phyloP scores from a whole-genome alignment of 2,888 invertebrate genomes.

The Crossocerus cetratus region DNA sequence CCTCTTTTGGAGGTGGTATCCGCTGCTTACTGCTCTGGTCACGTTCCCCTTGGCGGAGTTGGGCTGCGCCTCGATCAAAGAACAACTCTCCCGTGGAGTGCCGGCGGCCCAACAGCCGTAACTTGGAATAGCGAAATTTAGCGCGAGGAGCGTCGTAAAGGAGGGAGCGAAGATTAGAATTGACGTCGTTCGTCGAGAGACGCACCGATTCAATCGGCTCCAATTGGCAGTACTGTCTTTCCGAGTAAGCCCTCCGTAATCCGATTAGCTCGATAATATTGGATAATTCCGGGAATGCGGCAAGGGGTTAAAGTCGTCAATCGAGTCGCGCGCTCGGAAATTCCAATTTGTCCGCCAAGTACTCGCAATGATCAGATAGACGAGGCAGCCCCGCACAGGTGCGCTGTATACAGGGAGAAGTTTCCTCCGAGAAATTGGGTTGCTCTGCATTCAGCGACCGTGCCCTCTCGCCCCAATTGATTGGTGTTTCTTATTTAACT shows the following conservation, averaged over 20 bases:
- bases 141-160: background rate
- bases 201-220: no score
- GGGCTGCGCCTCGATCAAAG: background rate
- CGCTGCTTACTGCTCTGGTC: background rate
- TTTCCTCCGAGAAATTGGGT: background rate
- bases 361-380: background rate
- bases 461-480: background rate
- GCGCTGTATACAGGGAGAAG: background rate
- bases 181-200: no score
- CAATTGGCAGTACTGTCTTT: no score
- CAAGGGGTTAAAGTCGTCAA: background rate
- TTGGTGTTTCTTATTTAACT: background rate
- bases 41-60: background rate
- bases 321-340: background rate
- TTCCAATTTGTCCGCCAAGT: background rate
- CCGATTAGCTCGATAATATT: background rate
- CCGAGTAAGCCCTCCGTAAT: no score
- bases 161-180: no score
- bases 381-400: background rate
- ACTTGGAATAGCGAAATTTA: background rate
- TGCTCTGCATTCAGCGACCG: background rate
- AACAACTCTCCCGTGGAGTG: background rate
- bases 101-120: background rate
- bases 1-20: constrained; percentile 1
- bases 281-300: background rate